A percentile compares a stretch with the other conserved stretches of the same genome.
Evolutionary conservation across 2,113 vertebrate genomes (phyloP).

Genomic region (Vidua chalybeata): DNA sequence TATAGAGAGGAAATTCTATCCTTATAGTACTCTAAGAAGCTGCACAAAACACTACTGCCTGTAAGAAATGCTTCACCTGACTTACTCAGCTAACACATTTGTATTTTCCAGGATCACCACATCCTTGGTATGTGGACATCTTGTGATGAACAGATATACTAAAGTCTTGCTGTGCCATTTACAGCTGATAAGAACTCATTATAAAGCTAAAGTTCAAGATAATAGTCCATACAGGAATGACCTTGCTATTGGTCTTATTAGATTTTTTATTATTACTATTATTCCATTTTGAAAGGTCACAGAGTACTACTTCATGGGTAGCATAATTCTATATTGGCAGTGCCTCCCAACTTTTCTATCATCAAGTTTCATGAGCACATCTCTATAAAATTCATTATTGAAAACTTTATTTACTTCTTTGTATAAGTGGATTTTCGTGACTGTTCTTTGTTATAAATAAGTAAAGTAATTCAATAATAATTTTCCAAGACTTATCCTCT

Average conservation of each 20-base stretch:
- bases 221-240: neutral
- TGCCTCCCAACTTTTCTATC: fast-evolving
- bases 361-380: fast-evolving
- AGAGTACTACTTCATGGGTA: neutral
- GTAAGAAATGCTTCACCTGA: neutral
- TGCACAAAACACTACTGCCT: neutral
- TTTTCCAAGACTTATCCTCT: neutral
- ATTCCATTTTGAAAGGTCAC: neutral
- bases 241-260: neutral
- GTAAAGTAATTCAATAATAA: neutral
- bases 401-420: neutral
- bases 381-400: neutral
- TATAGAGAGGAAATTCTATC: neutral
- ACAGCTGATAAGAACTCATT: neutral
- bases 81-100: neutral
- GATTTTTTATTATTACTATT: slow-evolving; percentile 17
- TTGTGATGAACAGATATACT: neutral
- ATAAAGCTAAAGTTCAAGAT: neutral
- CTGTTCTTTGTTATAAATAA: neutral
- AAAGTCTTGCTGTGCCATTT: neutral
- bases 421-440: neutral
- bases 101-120: neutral
- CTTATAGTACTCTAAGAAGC: neutral
- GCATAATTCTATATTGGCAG: neutral
- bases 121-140: neutral